These are phyloP conservation scores for Paracentrotus lividus DNA, from an alignment of 53 echinoderm and acorn worm genomes.

Conservation along the genomic window DNA sequence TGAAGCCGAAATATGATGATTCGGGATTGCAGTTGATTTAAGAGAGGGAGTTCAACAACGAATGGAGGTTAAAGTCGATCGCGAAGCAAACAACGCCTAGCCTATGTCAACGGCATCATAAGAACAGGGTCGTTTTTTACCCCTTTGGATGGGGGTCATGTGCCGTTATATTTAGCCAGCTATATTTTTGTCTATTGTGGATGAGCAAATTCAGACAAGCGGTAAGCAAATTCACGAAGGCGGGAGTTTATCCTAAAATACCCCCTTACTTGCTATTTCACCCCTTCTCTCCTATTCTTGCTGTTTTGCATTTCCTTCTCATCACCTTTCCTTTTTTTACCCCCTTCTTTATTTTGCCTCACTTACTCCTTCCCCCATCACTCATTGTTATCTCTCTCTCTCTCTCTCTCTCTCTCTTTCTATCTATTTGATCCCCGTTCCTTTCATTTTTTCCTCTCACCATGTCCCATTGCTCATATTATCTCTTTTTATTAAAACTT, in stretches of 20 bases:
- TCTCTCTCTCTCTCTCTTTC: background rate
- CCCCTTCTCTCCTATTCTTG: background rate
- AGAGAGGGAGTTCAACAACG: slow-evolving; percentile 46
- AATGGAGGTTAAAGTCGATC: slow-evolving; percentile 59
- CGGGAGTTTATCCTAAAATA: background rate
- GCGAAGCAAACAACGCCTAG: slow-evolving; percentile 63
- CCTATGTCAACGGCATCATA: slow-evolving; percentile 49
- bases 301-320: background rate
- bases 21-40: slow-evolving; percentile 32
- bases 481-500: no score
- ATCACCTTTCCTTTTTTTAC: background rate
- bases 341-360: background rate
- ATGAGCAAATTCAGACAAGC: background rate
- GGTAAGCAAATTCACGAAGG: background rate
- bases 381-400: background rate
- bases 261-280: no score
- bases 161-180: slow-evolving; percentile 36
- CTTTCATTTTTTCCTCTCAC: background rate
- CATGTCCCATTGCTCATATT: background rate
- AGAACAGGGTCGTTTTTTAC: slow-evolving; percentile 44
- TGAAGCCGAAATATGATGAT: slow-evolving; percentile 4
- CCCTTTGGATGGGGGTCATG: slow-evolving; percentile 5
- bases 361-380: background rate
- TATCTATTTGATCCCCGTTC: background rate
- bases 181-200: slow-evolving; percentile 30